Percentiles rank a stretch among this genome's conserved stretches.
Evolutionary conservation across 2,113 vertebrate species (phyloP).

Genomic region (Oxygymnocypris stewartii): DNA sequence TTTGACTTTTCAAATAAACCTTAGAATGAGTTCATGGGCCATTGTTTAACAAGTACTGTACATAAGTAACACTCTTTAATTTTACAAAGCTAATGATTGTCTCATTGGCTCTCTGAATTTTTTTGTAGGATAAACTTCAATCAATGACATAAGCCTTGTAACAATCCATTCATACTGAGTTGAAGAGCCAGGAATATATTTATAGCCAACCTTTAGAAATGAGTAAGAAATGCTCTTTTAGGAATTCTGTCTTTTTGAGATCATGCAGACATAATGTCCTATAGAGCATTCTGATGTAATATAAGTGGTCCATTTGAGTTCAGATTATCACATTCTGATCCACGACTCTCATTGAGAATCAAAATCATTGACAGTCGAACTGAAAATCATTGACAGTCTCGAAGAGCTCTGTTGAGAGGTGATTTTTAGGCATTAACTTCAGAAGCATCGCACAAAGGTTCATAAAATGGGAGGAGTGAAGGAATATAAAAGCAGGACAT

Average conservation of each 20-base stretch:
- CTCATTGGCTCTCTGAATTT: background rate
- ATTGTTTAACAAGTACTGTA: constrained; percentile 25
- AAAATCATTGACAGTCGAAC: constrained; percentile 59
- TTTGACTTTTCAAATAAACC: background rate
- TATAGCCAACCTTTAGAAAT: background rate
- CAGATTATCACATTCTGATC: constrained; percentile 33
- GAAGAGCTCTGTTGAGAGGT: constrained; percentile 35
- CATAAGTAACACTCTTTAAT: constrained; percentile 29
- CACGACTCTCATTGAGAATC: constrained; percentile 41
- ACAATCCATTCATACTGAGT: background rate
- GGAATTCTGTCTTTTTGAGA: background rate
- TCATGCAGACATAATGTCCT: background rate
- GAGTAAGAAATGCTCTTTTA: background rate
- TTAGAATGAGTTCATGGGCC: background rate
- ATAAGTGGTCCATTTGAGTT: background rate
- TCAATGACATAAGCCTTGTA: background rate
- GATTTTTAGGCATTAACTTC: constrained; percentile 74
- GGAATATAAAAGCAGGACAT: constrained; percentile 63
- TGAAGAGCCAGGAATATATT: background rate
- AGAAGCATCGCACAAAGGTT: constrained; percentile 63
- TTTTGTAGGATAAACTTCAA: constrained; percentile 16
- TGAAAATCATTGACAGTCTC: constrained; percentile 73
- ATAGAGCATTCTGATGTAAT: background rate
- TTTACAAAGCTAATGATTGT: constrained; percentile 32
- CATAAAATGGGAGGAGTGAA: constrained; percentile 52